A percentile compares a stretch with the other conserved stretches of the same genome.
phyloP scores from a whole-genome alignment of 2,888 invertebrate genomes.

The Tiliacea citrago region DNA sequence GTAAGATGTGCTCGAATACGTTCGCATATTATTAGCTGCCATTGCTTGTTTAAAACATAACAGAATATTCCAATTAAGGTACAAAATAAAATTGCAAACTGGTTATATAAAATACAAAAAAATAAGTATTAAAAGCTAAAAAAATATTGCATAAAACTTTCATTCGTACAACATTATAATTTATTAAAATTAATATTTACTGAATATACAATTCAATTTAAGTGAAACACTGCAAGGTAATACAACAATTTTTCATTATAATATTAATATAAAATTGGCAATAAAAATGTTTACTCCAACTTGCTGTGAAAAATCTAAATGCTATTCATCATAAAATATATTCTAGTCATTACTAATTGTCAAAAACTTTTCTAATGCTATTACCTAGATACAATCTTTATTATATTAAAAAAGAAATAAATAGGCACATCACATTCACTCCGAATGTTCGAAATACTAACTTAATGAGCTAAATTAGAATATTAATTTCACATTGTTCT shows the following conservation, averaged over 20 bases:
- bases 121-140: conserved; percentile 71
- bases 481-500: conserved; percentile 80
- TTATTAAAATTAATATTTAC: conserved; percentile 83
- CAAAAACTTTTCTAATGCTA: conserved; percentile 77
- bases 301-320: conserved; percentile 72
- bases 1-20: conserved; percentile 67
- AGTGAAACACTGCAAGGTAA: conserved; percentile 72
- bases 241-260: conserved; percentile 67
- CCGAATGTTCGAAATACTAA: conserved; percentile 82
- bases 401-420: conserved; percentile 86
- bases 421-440: conserved; percentile 88
- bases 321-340: conserved; percentile 77
- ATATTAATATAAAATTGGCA: conserved; percentile 71
- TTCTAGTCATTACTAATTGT: conserved; percentile 83
- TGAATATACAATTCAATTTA: conserved; percentile 84
- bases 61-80: conserved; percentile 58
- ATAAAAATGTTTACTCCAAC: conserved; percentile 69
- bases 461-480: conserved; percentile 80
- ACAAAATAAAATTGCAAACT: conserved; percentile 58
- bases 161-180: conserved; percentile 79
- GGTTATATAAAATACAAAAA: conserved; percentile 62
- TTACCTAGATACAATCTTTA: conserved; percentile 84
- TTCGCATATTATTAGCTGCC: conserved; percentile 77
- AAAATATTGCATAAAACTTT: conserved; percentile 84
- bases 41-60: conserved; percentile 62